phyloP scores from a whole-genome alignment of 1,140 invertebrate species.

The Aphaenogaster ashmeadi region DNA sequence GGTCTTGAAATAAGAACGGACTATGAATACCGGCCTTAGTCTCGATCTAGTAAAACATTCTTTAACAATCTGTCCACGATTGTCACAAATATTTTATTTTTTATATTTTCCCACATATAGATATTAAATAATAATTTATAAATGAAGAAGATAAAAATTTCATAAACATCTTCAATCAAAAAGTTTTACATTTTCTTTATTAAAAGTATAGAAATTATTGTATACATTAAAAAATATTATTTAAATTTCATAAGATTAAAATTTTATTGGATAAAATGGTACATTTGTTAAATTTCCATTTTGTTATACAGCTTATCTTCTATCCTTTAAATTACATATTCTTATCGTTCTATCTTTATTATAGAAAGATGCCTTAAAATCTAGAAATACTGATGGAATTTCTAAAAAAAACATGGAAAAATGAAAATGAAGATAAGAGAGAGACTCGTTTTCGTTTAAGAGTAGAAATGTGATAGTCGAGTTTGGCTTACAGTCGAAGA shows the following conservation, averaged over 20 bases:
- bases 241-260: neutral
- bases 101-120: neutral
- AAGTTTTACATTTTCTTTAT: neutral
- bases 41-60: neutral
- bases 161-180: neutral
- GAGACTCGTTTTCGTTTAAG: conserved; percentile 71
- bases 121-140: neutral
- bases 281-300: neutral
- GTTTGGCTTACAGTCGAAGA: conserved; percentile 65
- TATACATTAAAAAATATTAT: neutral
- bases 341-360: neutral
- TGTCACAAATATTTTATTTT: neutral
- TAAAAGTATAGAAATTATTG: neutral
- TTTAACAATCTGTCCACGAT: neutral
- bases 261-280: neutral
- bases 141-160: neutral
- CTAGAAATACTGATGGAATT: neutral
- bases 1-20: too few species aligned
- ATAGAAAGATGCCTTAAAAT: neutral
- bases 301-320: neutral
- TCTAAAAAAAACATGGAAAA: conserved; percentile 15
- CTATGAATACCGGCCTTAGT: too few species aligned
- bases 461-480: conserved; percentile 64
- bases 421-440: conserved; percentile 39
- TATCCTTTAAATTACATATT: neutral